These are phyloP conservation scores for Paguma larvata DNA, from an alignment of 2,797 vertebrate species.

Conservation along the genomic window DNA sequence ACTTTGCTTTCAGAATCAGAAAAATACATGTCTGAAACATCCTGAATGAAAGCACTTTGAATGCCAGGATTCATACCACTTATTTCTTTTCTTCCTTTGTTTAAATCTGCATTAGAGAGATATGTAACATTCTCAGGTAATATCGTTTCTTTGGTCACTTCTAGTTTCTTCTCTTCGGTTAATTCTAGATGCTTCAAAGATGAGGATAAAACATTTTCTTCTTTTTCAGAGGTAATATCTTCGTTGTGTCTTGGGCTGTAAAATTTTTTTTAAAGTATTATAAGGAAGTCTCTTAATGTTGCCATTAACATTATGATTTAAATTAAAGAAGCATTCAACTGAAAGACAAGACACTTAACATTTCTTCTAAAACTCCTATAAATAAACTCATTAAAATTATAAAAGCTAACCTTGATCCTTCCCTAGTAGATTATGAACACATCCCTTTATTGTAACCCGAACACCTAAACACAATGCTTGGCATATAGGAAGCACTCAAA, in stretches of 20 bases:
- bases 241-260: slow-evolving; percentile 83
- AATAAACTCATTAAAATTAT: slow-evolving; percentile 61
- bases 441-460: background rate
- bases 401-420: slow-evolving; percentile 42
- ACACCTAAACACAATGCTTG: background rate
- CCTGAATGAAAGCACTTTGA: slow-evolving; percentile 63
- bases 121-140: slow-evolving; percentile 57
- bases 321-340: slow-evolving; percentile 51
- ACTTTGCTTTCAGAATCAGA: slow-evolving; percentile 75
- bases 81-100: slow-evolving; percentile 77
- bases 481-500: slow-evolving; percentile 26
- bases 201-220: slow-evolving; percentile 77
- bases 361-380: slow-evolving; percentile 50
- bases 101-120: slow-evolving; percentile 67
- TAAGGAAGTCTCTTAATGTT: slow-evolving; percentile 60
- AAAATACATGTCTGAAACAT: slow-evolving; percentile 52
- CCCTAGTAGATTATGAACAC: background rate
- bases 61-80: slow-evolving; percentile 40
- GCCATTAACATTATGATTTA: slow-evolving; percentile 64
- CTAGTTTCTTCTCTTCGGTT: slow-evolving; percentile 75
- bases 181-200: slow-evolving; percentile 73
- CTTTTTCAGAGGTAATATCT: slow-evolving; percentile 76
- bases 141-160: slow-evolving; percentile 61
- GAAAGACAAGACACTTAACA: slow-evolving; percentile 36
- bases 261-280: slow-evolving; percentile 74